Percentiles rank a stretch among this genome's conserved stretches.
phyloP scores from a whole-genome alignment of 2,797 vertebrate genomes.

The Furcifer pardalis region DNA sequence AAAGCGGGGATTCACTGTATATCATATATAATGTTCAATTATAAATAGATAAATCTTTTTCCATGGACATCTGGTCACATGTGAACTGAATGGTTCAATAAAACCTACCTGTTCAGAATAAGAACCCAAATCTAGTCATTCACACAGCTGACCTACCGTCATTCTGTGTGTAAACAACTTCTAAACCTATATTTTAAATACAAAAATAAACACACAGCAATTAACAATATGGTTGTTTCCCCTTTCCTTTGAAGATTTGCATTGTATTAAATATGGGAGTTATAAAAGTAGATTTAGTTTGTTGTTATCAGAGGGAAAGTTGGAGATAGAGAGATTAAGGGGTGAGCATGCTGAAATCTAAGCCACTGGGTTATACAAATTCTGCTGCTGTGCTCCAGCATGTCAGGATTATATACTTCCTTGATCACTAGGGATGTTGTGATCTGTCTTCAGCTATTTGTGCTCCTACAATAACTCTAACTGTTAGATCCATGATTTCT shows the following conservation, averaged over 20 bases:
- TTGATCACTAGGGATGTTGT: slow-evolving; percentile 71
- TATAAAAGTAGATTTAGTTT: slow-evolving; percentile 22
- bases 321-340: slow-evolving; percentile 15
- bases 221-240: neutral
- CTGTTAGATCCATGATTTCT: slow-evolving; percentile 63
- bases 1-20: too few relatives aligned
- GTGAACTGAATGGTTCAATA: too few relatives aligned
- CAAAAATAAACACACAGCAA: neutral
- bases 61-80: too few relatives aligned
- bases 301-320: slow-evolving; percentile 21
- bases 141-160: neutral
- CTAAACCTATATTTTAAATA: neutral
- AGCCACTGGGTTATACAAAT: slow-evolving; percentile 68
- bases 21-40: neutral
- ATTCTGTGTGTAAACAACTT: neutral
- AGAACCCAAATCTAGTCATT: neutral
- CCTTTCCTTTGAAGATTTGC: neutral
- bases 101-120: neutral
- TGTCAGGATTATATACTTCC: slow-evolving; percentile 70
- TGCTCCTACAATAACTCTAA: slow-evolving; percentile 75
- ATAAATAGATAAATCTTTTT: too few relatives aligned
- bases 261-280: neutral
- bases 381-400: slow-evolving; percentile 62
- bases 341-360: slow-evolving; percentile 56
- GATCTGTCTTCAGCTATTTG: slow-evolving; percentile 75